Conservation (phyloP, 2,888 invertebrate species). For the Xestia rhomboidea region DNA sequence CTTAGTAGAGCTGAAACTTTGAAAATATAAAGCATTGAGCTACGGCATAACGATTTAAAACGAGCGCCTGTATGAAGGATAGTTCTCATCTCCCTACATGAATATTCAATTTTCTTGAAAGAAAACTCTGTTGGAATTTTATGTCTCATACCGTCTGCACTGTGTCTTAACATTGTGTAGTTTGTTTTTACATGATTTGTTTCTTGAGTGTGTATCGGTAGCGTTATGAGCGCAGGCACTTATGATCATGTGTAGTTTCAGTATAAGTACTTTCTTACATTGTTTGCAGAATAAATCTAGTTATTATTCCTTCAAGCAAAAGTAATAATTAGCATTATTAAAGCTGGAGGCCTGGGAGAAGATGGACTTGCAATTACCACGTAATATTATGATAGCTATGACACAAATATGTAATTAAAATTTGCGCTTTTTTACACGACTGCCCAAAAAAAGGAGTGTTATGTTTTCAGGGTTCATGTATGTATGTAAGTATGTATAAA, state of each 20-base stretch:
- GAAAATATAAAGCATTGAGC: slow-evolving; percentile 50
- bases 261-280: not conserved
- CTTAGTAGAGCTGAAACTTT: slow-evolving; percentile 34
- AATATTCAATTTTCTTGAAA: slow-evolving; percentile 82
- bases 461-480: no score
- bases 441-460: no score
- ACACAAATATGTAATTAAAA: not conserved
- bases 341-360: not conserved
- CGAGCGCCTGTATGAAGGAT: slow-evolving; percentile 67
- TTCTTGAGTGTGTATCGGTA: not conserved
- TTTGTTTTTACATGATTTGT: slow-evolving; percentile 32
- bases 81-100: slow-evolving; percentile 71
- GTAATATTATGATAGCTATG: not conserved
- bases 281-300: not conserved
- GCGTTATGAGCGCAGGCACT: slow-evolving; percentile 8
- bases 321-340: not conserved
- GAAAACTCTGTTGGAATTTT: slow-evolving; percentile 75
- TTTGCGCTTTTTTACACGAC: not conserved
- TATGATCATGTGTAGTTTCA: not conserved
- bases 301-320: not conserved
- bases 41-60: slow-evolving; percentile 53
- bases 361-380: not conserved
- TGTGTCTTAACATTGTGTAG: slow-evolving; percentile 28
- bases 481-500: no score
- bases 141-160: slow-evolving; percentile 58